Evolutionary conservation across 2,797 vertebrate species (phyloP), one percentile per base, ranked within the genome.

Genomic region (Pempheris klunzingeri): DNA sequence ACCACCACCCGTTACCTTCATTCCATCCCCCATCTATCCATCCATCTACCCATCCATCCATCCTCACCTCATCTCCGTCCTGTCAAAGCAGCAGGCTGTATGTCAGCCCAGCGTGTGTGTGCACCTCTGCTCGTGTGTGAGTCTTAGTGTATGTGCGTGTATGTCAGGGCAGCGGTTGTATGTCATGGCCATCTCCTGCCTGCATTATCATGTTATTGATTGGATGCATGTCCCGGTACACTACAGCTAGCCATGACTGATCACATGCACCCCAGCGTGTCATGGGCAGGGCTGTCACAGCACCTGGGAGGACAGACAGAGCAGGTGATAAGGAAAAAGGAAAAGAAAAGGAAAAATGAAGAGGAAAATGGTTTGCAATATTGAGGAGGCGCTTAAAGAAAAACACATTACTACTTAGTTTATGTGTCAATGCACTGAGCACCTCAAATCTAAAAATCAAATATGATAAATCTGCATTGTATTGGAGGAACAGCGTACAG

Each of bases 171-270:
- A 75, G 77, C 2, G 46, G 80, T 76, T 83, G 87, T 85, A 78
- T 86, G 90, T 93, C 88, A 91, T 10, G 77, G 78, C 69, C 63
- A 26, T 82, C 87, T 81, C 83, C 86, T 80, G 84, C 82, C 82
- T 74, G 83, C 84, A 90, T 90, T 84, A 87, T 90, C 87, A 77
- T 89, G 87, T 90, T 91, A 93, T 94, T 92, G 93, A 94, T 93
- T 83, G 79, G 77, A 87, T 74, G 74, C 61, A 83, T 67, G 77
- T 90, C 83, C 60, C 64, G 14, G 69, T 53, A 80, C 62, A 81
- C 84, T 70, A 77, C 79, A 68, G 85, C 62, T 17, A 61, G 73
- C 74, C 52, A 32, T 87, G 91, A 92, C 88, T 78, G 88, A 92
- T 92, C 84, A 73, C 87, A 88, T 49, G 58, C 77, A 79, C 74